These are phyloP conservation scores for Nothoprocta pentlandii DNA, from an alignment of 2,113 vertebrate genomes.

Conservation along the genomic window DNA sequence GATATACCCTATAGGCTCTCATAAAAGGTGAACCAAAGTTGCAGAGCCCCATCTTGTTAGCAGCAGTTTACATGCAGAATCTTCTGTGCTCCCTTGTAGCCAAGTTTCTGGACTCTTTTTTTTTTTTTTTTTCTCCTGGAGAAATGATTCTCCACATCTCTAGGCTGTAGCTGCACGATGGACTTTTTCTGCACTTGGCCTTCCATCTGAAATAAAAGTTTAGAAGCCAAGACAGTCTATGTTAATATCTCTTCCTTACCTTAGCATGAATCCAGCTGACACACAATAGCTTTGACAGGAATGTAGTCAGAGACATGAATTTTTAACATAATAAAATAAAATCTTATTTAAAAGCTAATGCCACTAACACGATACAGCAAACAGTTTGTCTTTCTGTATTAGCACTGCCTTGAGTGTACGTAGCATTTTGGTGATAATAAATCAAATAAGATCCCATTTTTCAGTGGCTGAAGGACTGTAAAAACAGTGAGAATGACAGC, in stretches of 20 bases:
- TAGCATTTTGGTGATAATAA: not conserved
- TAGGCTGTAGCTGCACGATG: not conserved
- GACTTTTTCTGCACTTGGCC: not conserved
- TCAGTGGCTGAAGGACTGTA: not conserved
- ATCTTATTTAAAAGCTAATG: not conserved
- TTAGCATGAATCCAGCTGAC: not conserved
- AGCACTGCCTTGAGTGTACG: fast-evolving
- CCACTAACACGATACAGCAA: not conserved
- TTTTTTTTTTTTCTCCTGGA: not conserved
- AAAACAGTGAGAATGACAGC: not conserved
- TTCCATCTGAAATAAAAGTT: not conserved
- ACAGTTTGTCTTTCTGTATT: not conserved
- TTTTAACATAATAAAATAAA: not conserved
- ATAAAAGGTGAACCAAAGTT: not conserved
- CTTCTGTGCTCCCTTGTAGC: not conserved
- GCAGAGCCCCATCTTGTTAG: not conserved
- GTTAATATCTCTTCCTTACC: not conserved
- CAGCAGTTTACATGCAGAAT: not conserved
- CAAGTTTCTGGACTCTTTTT: not conserved
- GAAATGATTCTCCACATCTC: not conserved
- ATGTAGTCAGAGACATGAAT: not conserved
- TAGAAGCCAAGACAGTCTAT: not conserved
- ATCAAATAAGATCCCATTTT: not conserved
- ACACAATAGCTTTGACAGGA: not conserved
- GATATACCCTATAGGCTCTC: not conserved